Evolutionary conservation across 1,140 invertebrate genomes (phyloP), one percentile per base, ranked within the genome.

Genomic region (Neuroterus valhalla): DNA sequence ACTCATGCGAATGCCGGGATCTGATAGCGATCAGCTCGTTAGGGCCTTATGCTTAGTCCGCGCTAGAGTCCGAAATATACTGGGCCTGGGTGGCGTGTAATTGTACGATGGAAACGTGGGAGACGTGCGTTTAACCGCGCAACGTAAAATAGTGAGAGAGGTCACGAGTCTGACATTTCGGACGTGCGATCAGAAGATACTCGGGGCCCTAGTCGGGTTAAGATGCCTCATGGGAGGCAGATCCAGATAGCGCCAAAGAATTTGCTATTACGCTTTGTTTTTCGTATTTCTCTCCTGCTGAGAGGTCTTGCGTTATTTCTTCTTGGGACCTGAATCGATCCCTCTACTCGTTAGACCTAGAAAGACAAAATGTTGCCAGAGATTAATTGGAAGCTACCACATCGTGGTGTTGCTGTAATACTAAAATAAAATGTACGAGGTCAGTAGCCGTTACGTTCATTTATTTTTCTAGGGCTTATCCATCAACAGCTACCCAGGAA

Each of bases 1-100:
- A 88, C 81, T 88, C 87, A 86, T 83, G 83, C 73, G 83, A 80
- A 81, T 83, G 79, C 77, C 75, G 75, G 55, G 77, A 70, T 75
- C 11, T 68, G 88, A 89, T 89, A 89, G 76, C 50, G 79, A 89
- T 89, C 88, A 89, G 87, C 88, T 89, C 87, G 87, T 89, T 89
- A 89, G 83, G 83, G 81, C 83, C 77, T 79, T 81, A 74, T 71
- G 77, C 78, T 71, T 72, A 69, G 70, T 52, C 26, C 19, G 74
- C 74, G 31, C 66, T 68, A 68, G 73, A 73, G 73, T 21, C 84
- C 81, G 80, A 87, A 87, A 87, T 86, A 82, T 82, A 81, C 79
- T 69, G 74, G 70, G 38, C 76, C 72, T 78, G 78, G 77, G 78
- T 84, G 83, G 62, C 31, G 71, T 74, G 80, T 82, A 84, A 82